A percentile compares a stretch with the other conserved stretches of the same genome.
Conservation (phyloP, 1,140 invertebrate genomes). For the Neuroterus valhalla region DNA sequence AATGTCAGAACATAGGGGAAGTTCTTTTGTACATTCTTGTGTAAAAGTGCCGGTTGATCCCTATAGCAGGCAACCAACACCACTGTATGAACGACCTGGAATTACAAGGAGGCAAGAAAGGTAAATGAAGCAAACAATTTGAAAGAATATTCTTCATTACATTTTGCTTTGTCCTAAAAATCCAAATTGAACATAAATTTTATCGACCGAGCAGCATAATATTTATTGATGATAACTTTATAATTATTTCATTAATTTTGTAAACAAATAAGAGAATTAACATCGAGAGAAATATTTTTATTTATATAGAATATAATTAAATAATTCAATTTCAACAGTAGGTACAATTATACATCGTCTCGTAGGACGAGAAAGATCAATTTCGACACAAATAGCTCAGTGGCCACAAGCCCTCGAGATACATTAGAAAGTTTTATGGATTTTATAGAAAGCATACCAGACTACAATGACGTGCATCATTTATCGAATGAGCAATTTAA, state of each 20-base stretch:
- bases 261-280: too few species aligned
- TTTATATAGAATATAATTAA: background rate
- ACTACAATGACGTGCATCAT: constrained; percentile 82
- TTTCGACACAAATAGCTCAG: constrained; percentile 37
- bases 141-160: constrained; percentile 39
- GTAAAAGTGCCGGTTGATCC: constrained; percentile 80
- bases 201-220: too few species aligned
- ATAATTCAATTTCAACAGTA: background rate
- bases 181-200: too few species aligned
- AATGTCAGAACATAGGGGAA: constrained; percentile 67
- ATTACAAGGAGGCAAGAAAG: constrained; percentile 59
- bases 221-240: too few species aligned
- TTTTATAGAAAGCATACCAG: constrained; percentile 82
- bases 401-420: constrained; percentile 56
- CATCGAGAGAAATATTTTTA: too few species aligned
- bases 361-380: constrained; percentile 38
- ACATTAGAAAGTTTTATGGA: constrained; percentile 77
- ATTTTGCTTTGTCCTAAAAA: background rate
- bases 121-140: constrained; percentile 49
- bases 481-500: constrained; percentile 81
- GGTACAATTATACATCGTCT: constrained; percentile 6
- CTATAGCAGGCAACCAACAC: constrained; percentile 78
- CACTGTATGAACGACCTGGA: constrained; percentile 78
- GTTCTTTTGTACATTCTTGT: constrained; percentile 77
- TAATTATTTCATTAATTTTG: too few species aligned